Base-by-base conservation (phyloP, 2,113 vertebrate genomes). In the Gobiocypris rarus region DNA sequence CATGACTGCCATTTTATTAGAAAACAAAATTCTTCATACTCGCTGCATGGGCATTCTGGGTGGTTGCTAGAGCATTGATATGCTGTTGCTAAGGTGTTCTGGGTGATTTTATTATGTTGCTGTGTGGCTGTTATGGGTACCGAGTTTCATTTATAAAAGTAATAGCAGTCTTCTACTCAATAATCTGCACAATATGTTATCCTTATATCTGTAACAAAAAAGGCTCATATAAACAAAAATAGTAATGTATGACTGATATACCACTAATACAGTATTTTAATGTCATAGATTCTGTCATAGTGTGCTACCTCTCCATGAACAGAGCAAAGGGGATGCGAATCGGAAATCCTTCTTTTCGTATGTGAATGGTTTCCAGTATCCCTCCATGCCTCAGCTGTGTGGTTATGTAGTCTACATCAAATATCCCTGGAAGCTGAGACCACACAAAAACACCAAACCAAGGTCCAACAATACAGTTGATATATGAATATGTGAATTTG, bases 381-480 rank as follows among this genome's bases (percentile, higher is more conserved):
- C 96, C 96, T 0, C 93, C 94, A 89, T 98, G 95, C 82, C 50
- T 93, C 85, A 98, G 92, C 90, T 99, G 97, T 11, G 91, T 87
- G 1, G 86, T 92, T 71, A 99, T 92, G 6, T 96, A 96, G 31
- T 96, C 95, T 77, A 96, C 87, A 43, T 99, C 97, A 87, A 99
- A 99, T 86, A 96, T 80, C 22, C 94, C 93, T 1, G 96, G 94
- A 80, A 95, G 87, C 97, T 99, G 87, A 17, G 0, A 83, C 5
- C 56, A 0, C 73, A 86, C 19, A 31, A 84, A 86, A 26, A 85
- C 38, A 50, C 4, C 58, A 83, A 75, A 81, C 15, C 17, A 14
- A 63, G 26, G 26, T 67, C 77, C 14, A 78, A 4, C n/a, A 45
- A 79, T 45, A 17, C 14, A 45, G 14, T 17, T 77, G n/a, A n/a